phyloP scores from a whole-genome alignment of 2,888 invertebrate species.

The Syritta pipiens region DNA sequence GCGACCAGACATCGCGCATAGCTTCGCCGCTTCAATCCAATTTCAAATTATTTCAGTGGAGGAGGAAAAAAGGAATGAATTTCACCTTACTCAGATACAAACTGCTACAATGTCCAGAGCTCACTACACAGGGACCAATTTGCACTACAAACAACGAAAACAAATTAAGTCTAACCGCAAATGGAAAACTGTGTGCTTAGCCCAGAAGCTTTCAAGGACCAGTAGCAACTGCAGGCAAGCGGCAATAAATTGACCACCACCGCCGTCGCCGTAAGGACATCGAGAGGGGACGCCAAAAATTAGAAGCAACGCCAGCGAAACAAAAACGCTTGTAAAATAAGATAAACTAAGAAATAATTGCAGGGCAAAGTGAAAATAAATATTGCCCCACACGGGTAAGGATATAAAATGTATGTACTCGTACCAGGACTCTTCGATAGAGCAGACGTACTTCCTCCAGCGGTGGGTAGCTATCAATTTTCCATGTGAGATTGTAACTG shows the following conservation, averaged over 20 bases:
- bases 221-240: slow-evolving; percentile 30
- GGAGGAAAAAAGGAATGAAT: not conserved
- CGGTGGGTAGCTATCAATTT: slow-evolving; percentile 87
- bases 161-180: slow-evolving; percentile 33
- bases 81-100: not conserved
- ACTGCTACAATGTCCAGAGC: too few species aligned
- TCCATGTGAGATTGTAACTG: slow-evolving; percentile 85
- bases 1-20: not conserved
- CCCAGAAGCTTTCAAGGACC: slow-evolving; percentile 12
- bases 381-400: slow-evolving; percentile 14
- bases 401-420: slow-evolving; percentile 60
- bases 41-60: not conserved
- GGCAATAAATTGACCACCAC: slow-evolving; percentile 39
- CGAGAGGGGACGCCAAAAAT: not conserved
- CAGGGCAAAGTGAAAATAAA: slow-evolving; percentile 32
- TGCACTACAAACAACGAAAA: slow-evolving; percentile 16
- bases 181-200: slow-evolving; percentile 23
- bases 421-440: slow-evolving; percentile 85
- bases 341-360: slow-evolving; percentile 43
- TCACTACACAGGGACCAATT: too few species aligned
- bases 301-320: slow-evolving; percentile 1
- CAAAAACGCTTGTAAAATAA: slow-evolving; percentile 5
- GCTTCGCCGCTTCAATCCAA: not conserved
- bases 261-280: not conserved
- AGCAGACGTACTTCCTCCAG: slow-evolving; percentile 85